Evolutionary conservation across 2,113 vertebrate genomes (phyloP).

Genomic region (Andinoacara biseriatus): DNA sequence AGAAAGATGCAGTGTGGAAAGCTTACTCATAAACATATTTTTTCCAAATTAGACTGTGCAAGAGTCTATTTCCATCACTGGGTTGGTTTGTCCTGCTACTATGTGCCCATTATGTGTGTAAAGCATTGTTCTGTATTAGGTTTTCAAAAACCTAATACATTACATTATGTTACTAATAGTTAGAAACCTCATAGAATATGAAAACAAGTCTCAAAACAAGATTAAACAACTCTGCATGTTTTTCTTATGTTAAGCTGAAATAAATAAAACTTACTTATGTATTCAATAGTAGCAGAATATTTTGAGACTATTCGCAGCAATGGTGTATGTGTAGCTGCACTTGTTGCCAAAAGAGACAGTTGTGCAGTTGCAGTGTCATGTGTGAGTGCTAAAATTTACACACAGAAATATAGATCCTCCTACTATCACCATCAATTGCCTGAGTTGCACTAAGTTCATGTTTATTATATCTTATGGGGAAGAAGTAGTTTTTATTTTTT

Average conservation of each 20-base stretch:
- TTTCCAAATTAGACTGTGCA: background rate
- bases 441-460: background rate
- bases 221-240: background rate
- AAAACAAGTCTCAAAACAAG: background rate
- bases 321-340: background rate
- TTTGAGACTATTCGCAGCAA: too few species aligned
- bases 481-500: background rate
- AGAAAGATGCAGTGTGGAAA: background rate
- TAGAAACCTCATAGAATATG: background rate
- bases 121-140: background rate
- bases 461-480: background rate
- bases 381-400: background rate
- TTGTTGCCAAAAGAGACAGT: background rate
- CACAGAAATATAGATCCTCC: background rate
- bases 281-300: too few species aligned
- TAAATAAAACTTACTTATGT: background rate
- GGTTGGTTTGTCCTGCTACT: background rate
- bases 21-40: background rate
- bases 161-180: background rate
- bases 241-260: background rate
- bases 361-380: background rate
- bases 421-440: fast-evolving
- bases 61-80: background rate
- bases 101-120: background rate
- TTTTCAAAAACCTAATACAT: background rate